Evolutionary conservation across 1,140 invertebrate genomes (phyloP), one percentile per base, ranked within the genome.

Genomic region (Drosophila pachea): DNA sequence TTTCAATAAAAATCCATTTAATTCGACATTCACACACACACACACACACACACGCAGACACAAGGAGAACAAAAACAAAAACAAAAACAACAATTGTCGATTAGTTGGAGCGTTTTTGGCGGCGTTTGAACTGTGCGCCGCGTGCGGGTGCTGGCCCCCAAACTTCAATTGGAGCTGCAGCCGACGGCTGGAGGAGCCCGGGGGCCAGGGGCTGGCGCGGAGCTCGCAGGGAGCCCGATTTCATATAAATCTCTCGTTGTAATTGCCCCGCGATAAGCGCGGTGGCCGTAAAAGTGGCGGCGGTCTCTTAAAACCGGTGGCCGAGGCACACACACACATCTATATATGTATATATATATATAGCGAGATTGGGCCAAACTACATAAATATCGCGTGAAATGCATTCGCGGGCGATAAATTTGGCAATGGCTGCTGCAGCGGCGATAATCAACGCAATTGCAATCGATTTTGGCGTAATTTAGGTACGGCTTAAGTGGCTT

Each of bases 1-100:
- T 84, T 84, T 84, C 79, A 84, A 84, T 84, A 84, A 86, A 86
- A 86, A 79, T 81, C 76, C 81, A 84, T 84, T 84, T 84, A 86
- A 84, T 81, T 86, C 76, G 81, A 81, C 81, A 86, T 86, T 84
- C 22, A 22, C 22, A 22, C 22, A 22, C 1, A n/a, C n/a, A n/a
- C n/a, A n/a, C n/a, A n/a, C n/a, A n/a, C n/a, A n/a, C n/a, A n/a
- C n/a, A n/a, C n/a, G n/a, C n/a, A n/a, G n/a, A n/a, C n/a, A n/a
- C n/a, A n/a, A n/a, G n/a, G 14, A 65, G 84, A 75, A 84, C 64
- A 64, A 58, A 52, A 53, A 45, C 48, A 72, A 38, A 16, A 49
- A 43, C 54, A 63, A 48, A 49, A 47, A 74, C 81, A 76, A 79
- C 76, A 84, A 73, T 76, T 76, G 73, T 66, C 81, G 81, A 86